Evolutionary conservation across 2,113 vertebrate genomes (phyloP).

Genomic region (Lathamus discolor): DNA sequence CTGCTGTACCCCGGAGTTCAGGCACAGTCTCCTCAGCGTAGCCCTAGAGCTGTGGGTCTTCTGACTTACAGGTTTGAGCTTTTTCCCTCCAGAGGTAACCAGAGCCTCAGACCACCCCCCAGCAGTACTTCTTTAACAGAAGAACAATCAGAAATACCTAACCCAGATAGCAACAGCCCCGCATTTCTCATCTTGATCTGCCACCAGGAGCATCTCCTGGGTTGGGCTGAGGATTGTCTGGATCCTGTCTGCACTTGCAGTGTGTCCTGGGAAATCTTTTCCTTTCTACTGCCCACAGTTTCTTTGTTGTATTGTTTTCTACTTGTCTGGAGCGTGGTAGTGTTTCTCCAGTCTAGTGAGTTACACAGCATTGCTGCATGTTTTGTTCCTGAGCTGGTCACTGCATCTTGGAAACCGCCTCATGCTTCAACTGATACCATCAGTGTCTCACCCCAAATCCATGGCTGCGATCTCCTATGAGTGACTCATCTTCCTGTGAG

Average conservation of each 20-base stretch:
- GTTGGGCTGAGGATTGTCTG: not conserved
- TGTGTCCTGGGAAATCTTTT: not conserved
- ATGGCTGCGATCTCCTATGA: not conserved
- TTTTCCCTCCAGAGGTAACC: not conserved
- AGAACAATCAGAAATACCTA: not conserved
- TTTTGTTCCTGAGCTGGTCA: not conserved
- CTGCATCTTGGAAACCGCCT: not conserved
- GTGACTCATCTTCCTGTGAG: not conserved
- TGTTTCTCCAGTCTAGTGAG: not conserved
- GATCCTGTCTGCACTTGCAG: not conserved
- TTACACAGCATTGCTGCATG: not conserved
- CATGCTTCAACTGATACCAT: not conserved
- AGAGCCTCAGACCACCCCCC: not conserved
- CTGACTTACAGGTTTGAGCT: not conserved
- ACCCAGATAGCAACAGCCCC: not conserved
- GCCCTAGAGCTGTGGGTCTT: not conserved
- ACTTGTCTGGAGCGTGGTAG: accelerated
- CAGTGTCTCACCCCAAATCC: not conserved
- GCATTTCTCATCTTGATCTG: not conserved
- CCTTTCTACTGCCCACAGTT: accelerated
- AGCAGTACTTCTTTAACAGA: not conserved
- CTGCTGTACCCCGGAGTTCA: not conserved
- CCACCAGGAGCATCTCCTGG: not conserved
- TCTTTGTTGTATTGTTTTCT: not conserved
- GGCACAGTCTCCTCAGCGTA: not conserved